phyloP scores from a whole-genome alignment of 1,140 invertebrate genomes.

The Agraylea sexmaculata region DNA sequence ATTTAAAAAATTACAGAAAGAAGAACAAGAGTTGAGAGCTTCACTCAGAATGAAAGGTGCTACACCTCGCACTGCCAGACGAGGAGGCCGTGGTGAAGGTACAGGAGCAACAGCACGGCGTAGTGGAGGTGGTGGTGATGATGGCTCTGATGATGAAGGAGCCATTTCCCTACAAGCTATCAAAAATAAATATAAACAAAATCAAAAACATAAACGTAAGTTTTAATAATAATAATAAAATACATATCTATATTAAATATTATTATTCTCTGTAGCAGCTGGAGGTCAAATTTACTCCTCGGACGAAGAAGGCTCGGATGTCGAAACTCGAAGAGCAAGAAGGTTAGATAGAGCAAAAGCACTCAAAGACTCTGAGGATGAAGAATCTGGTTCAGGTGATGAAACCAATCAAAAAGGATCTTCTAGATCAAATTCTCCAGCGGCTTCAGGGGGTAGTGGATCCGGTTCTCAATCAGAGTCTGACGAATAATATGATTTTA shows the following conservation, averaged over 20 bases:
- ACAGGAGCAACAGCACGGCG: conserved; percentile 32
- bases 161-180: conserved; percentile 86
- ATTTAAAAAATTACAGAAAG: conserved; percentile 54
- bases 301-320: conserved; percentile 80
- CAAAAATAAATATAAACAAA: conserved; percentile 83
- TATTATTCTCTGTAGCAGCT: conserved; percentile 29
- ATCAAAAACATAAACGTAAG: conserved; percentile 38
- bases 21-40: conserved; percentile 83
- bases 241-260: conserved; percentile 9
- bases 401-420: conserved; percentile 23
- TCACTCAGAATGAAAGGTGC: conserved; percentile 61
- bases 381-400: conserved; percentile 27
- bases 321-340: conserved; percentile 64
- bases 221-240: conserved; percentile 11
- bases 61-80: conserved; percentile 43
- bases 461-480: conserved; percentile 18
- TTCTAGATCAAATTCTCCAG: conserved; percentile 10
- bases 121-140: conserved; percentile 51
- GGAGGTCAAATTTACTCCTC: conserved; percentile 80
- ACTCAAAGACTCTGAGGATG: conserved; percentile 77
- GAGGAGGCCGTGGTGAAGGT: conserved; percentile 48
- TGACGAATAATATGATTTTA: no score
- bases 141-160: conserved; percentile 83
- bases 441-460: conserved; percentile 12
- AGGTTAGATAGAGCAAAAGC: conserved; percentile 68